Percentiles rank a stretch among this genome's conserved stretches.
phyloP scores from a whole-genome alignment of 2,888 invertebrate species.

The Sympetrum striolatum region DNA sequence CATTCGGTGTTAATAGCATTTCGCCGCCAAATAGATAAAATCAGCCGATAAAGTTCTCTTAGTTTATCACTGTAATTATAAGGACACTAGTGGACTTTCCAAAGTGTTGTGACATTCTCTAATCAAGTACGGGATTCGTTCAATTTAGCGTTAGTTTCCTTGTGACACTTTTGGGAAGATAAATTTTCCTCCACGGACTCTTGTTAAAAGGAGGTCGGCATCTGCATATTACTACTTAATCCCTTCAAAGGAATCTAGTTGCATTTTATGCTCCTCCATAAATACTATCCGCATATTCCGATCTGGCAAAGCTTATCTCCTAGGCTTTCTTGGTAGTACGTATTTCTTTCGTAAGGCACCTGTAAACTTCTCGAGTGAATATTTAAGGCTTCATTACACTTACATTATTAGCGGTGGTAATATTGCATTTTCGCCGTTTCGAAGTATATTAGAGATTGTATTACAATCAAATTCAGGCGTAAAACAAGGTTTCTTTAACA shows the following conservation, averaged over 20 bases:
- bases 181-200: background rate
- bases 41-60: background rate
- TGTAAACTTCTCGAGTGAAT: no score
- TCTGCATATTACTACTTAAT: background rate
- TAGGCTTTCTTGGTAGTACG: no score
- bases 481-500: no score
- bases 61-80: background rate
- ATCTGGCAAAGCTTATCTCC: no score
- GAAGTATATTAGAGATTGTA: no score
- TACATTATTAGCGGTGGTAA: no score
- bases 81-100: background rate
- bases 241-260: background rate
- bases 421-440: no score
- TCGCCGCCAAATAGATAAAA: background rate
- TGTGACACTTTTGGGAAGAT: background rate
- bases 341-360: no score
- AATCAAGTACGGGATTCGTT: background rate
- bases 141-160: background rate
- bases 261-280: background rate
- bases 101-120: background rate
- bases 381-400: no score
- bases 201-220: background rate
- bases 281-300: background rate
- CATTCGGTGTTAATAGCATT: background rate
- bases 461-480: no score